Percentiles rank a stretch among this genome's conserved stretches.
Conservation (phyloP, 2,888 invertebrate species). For the Aplocera efformata region DNA sequence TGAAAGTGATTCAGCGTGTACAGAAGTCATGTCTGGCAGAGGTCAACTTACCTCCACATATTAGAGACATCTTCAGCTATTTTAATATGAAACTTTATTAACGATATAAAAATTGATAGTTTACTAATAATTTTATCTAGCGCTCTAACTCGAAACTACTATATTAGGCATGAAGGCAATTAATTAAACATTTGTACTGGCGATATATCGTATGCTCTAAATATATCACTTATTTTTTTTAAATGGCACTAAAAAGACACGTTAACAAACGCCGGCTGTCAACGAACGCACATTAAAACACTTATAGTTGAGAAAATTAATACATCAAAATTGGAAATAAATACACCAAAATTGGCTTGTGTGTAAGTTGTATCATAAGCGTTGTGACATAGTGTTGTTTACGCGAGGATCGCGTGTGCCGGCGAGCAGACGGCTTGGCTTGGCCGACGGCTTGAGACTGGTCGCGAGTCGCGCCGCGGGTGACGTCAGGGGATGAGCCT, state of each 20-base stretch:
- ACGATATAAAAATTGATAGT: constrained; percentile 10
- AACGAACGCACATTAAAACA: constrained; percentile 17
- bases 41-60: constrained; percentile 71
- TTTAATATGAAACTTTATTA: constrained; percentile 41
- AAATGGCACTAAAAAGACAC: constrained; percentile 80
- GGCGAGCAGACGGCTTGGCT: constrained; percentile 48
- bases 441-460: constrained; percentile 46
- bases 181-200: constrained; percentile 74
- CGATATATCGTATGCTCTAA: constrained; percentile 62
- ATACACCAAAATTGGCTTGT: constrained; percentile 47
- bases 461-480: constrained; percentile 32
- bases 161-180: constrained; percentile 72
- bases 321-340: constrained; percentile 68
- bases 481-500: constrained; percentile 47
- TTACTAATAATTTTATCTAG: constrained; percentile 52
- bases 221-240: constrained; percentile 52
- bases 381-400: constrained; percentile 46
- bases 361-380: constrained; percentile 33
- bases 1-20: constrained; percentile 32
- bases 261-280: constrained; percentile 28
- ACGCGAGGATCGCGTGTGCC: constrained; percentile 51
- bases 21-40: constrained; percentile 22
- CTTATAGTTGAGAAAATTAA: constrained; percentile 51
- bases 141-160: constrained; percentile 65
- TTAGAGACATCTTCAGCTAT: constrained; percentile 62